A percentile compares a stretch with the other conserved stretches of the same genome.
Conservation (phyloP, 2,888 invertebrate genomes). For the Spodoptera littoralis region DNA sequence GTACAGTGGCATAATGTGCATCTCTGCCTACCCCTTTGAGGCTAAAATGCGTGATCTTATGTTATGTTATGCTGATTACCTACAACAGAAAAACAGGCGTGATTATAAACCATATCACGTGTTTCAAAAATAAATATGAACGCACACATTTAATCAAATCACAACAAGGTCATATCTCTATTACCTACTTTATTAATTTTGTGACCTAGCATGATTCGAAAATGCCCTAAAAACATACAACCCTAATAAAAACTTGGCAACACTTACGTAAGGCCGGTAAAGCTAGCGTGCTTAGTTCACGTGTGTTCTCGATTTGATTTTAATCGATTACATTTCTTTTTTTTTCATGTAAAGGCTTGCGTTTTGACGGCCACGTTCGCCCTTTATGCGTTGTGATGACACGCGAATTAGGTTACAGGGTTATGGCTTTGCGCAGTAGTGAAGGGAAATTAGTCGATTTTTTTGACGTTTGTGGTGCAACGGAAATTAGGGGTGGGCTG, state of each 20-base stretch:
- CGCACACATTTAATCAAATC: too few relatives aligned
- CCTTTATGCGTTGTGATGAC: constrained; percentile 42
- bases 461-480: constrained; percentile 38
- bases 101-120: too few relatives aligned
- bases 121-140: too few relatives aligned
- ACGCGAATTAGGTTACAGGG: constrained; percentile 51
- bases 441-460: constrained; percentile 27
- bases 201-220: constrained; percentile 5
- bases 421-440: constrained; percentile 43
- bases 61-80: too few relatives aligned
- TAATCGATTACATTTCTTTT: constrained; percentile 61
- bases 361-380: constrained; percentile 43
- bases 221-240: constrained; percentile 5
- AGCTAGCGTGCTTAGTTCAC: constrained; percentile 64
- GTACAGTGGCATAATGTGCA: too few relatives aligned
- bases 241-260: constrained; percentile 22
- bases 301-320: constrained; percentile 60
- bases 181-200: neutral
- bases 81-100: too few relatives aligned
- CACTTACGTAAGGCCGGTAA: constrained; percentile 40
- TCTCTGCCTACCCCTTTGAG: too few relatives aligned
- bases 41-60: too few relatives aligned
- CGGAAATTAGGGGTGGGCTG: constrained; percentile 33
- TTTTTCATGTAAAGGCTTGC: constrained; percentile 64
- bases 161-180: too few relatives aligned